These are phyloP conservation scores for Argyresthia albistria DNA, from an alignment of 2,888 invertebrate species.

Conservation along the genomic window DNA sequence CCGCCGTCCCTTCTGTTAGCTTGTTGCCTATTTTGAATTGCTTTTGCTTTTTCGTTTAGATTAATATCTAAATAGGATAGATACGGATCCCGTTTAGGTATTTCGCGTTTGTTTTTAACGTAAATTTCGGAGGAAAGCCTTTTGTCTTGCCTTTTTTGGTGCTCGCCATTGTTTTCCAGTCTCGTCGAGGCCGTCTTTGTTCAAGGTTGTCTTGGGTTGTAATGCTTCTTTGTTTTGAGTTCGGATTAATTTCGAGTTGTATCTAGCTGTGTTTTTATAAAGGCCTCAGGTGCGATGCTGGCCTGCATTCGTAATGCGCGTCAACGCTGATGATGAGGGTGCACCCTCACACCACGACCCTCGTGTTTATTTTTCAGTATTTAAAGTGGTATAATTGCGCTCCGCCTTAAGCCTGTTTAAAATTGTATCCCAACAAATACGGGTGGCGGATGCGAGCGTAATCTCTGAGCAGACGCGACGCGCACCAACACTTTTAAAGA, in stretches of 20 bases:
- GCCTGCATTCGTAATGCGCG: slow-evolving; percentile 38
- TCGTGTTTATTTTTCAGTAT: slow-evolving; percentile 43
- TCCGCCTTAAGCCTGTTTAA: slow-evolving; percentile 38
- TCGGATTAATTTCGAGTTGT: slow-evolving; percentile 1
- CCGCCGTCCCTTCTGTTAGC: slow-evolving; percentile 69
- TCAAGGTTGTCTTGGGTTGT: slow-evolving; percentile 12
- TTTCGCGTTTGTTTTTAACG: slow-evolving; percentile 69
- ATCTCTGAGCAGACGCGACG: slow-evolving; percentile 3
- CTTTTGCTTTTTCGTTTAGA: slow-evolving; percentile 73
- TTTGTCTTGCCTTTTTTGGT: slow-evolving; percentile 47
- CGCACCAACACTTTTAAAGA: slow-evolving; percentile 1
- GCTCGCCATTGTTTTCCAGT: slow-evolving; percentile 46
- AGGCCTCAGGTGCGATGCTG: slow-evolving; percentile 41
- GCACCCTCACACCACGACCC: slow-evolving; percentile 19
- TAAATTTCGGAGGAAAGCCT: slow-evolving; percentile 45
- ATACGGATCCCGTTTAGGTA: slow-evolving; percentile 69
- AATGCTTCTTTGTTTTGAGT: slow-evolving; percentile 1
- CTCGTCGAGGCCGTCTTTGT: slow-evolving; percentile 32
- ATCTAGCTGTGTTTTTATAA: slow-evolving; percentile 14
- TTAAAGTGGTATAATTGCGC: slow-evolving; percentile 41
- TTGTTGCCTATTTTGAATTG: slow-evolving; percentile 73
- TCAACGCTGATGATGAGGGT: slow-evolving; percentile 52
- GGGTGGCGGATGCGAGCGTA: neutral
- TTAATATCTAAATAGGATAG: slow-evolving; percentile 74
- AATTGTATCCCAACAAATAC: slow-evolving; percentile 20